A percentile compares a stretch with the other conserved stretches of the same genome.
Conservation (phyloP, 2,888 invertebrate genomes). For the Phorcus lineatus region DNA sequence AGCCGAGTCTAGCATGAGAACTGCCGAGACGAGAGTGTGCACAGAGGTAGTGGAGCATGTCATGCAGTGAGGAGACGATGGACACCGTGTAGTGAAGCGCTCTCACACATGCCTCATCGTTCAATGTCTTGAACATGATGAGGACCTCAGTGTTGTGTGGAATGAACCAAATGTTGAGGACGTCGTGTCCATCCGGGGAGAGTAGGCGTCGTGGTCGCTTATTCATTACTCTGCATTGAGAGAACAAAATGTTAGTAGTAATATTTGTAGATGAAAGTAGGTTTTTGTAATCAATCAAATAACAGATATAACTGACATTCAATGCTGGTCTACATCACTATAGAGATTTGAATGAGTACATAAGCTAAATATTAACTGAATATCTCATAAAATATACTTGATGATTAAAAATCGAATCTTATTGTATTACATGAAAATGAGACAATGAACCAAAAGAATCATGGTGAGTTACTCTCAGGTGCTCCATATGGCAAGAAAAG, state of each 20-base stretch:
- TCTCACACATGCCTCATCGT: constrained; percentile 60
- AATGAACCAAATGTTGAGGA: constrained; percentile 75
- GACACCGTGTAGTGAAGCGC: constrained; percentile 63
- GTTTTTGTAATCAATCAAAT: background rate
- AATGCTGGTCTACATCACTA: background rate
- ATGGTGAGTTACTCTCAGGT: too few relatives aligned
- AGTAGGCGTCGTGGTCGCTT: constrained; percentile 69
- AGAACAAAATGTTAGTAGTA: too few relatives aligned
- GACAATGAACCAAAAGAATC: too few relatives aligned
- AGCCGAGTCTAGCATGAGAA: constrained; percentile 64
- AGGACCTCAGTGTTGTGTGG: constrained; percentile 73
- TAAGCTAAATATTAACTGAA: background rate
- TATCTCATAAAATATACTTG: background rate
- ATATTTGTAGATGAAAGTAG: too few relatives aligned
- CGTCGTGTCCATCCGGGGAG: constrained; percentile 67
- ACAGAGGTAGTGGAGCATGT: constrained; percentile 74
- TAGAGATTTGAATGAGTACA: background rate
- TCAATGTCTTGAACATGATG: constrained; percentile 69
- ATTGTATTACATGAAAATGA: background rate
- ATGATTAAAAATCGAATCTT: too few relatives aligned
- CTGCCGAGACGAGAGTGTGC: constrained; percentile 72
- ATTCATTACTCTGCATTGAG: constrained; percentile 60
- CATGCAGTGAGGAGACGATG: constrained; percentile 71
- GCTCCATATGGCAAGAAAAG: too few relatives aligned
- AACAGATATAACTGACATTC: background rate